Evolutionary conservation across 2,888 invertebrate species (phyloP).

Genomic region (Scaptomyza caliginosa): DNA sequence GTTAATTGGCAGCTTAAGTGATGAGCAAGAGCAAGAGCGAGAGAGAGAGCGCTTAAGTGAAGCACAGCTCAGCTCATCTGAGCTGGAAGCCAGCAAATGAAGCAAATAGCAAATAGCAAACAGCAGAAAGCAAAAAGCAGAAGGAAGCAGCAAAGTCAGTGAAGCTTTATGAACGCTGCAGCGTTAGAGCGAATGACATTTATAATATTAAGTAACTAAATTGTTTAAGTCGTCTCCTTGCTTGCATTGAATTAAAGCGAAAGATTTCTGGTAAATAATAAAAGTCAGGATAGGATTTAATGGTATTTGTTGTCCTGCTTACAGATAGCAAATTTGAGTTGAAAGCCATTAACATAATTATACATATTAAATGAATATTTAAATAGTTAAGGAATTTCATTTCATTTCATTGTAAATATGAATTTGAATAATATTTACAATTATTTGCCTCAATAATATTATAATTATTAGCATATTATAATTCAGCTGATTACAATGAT

Average conservation of each 20-base stretch:
- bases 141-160: not conserved
- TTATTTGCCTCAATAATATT: too few species aligned
- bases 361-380: not conserved
- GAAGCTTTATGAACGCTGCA: conserved; percentile 42
- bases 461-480: too few species aligned
- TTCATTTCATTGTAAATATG: too few species aligned
- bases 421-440: too few species aligned
- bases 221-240: not conserved
- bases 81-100: conserved; percentile 28
- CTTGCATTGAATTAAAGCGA: not conserved
- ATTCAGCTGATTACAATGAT: too few species aligned
- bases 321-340: not conserved
- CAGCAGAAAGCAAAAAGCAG: not conserved
- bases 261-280: not conserved
- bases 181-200: conserved; percentile 37
- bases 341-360: too few species aligned
- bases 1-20: conserved; percentile 48
- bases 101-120: conserved; percentile 27
- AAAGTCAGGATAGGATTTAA: not conserved
- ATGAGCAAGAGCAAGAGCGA: not conserved
- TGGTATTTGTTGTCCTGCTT: not conserved
- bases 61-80: conserved; percentile 24
- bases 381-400: not conserved
- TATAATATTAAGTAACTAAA: conserved; percentile 38
- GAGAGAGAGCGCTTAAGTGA: not conserved